Evolutionary conservation across 2,888 invertebrate species (phyloP), one percentile per base, ranked within the genome.

Genomic region (Tetragonula carbonaria): DNA sequence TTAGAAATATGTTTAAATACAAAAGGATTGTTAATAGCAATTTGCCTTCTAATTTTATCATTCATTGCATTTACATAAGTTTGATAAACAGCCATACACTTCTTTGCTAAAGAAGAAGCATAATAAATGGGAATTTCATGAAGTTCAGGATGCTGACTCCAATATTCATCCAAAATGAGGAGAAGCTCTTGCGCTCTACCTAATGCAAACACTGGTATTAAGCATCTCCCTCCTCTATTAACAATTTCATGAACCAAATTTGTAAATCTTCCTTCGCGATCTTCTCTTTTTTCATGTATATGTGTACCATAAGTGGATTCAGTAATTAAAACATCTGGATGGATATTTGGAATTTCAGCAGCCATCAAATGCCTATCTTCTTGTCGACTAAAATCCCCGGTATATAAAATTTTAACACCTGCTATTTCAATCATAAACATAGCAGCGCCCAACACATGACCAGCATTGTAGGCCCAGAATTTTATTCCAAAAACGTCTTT

Each of bases 361-460:
- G 99, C 99, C 98, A 99, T 99, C 90, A 99, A 96, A 96, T 99
- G 99, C 14, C 99, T 95, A 95, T 99, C 99, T 95, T 99, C 99
- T 95, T 99, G 99, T 70, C 99, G 96, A 3, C 99, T 99, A 94
- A 99, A 99, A 93, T 99, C 99, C 0, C 99, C 99, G 0, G 99
- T 99, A 94, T 99, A 99, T 21, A 99, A 95, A 84, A 96, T 96
- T 95, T 98, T 99, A 2, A 99, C 99, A 21, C 99, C 99, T 53
- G 99, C 99, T 73, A 99, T 99, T 96, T 99, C 99, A 82, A 99
- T 98, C 99, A 99, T 99, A 94, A 99, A 99, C 99, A 99, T 99
- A 77, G 99, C 99, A 0, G 99, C 99, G 0, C 99, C 99, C 0
- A 99, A 95, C 4, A 99, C 99, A 95, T 99, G 99, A 0, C 99